Conservation (phyloP, 2,888 invertebrate genomes). For the Drosophila stalkeri region DNA sequence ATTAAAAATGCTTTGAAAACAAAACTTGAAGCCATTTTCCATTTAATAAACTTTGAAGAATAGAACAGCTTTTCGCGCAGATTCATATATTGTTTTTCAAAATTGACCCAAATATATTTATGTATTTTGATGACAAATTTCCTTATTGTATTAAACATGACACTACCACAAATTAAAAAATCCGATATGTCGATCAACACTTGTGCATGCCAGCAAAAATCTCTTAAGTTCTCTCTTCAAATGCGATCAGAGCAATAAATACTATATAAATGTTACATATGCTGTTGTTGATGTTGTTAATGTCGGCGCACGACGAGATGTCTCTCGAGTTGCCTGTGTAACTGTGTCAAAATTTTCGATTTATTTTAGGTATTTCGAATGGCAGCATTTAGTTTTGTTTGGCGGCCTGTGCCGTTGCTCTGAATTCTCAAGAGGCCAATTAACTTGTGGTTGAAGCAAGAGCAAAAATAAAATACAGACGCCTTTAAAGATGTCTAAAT, state of each 20-base stretch:
- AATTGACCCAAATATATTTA: neutral
- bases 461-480: constrained; percentile 24
- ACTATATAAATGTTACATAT: constrained; percentile 43
- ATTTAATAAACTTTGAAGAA: neutral
- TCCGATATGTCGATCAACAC: neutral
- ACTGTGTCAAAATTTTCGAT: constrained; percentile 68
- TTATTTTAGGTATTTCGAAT: constrained; percentile 68
- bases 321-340: constrained; percentile 51
- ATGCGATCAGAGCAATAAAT: constrained; percentile 8
- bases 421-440: constrained; percentile 77
- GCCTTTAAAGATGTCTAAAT: constrained; percentile 35
- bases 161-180: constrained; percentile 28
- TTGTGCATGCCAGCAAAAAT: neutral
- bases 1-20: neutral
- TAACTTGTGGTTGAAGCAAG: constrained; percentile 61
- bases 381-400: constrained; percentile 59
- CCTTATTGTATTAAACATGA: constrained; percentile 37
- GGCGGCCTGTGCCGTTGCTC: constrained; percentile 22
- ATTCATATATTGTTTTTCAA: neutral
- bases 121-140: constrained; percentile 6
- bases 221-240: constrained; percentile 44
- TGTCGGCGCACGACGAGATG: constrained; percentile 45
- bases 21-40: neutral
- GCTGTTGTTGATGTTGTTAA: constrained; percentile 32
- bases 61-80: neutral